Percentiles rank a stretch among this genome's conserved stretches.
These are phyloP conservation scores for Hybognathus amarus DNA, from an alignment of 2,797 vertebrate species.

Conservation along the genomic window DNA sequence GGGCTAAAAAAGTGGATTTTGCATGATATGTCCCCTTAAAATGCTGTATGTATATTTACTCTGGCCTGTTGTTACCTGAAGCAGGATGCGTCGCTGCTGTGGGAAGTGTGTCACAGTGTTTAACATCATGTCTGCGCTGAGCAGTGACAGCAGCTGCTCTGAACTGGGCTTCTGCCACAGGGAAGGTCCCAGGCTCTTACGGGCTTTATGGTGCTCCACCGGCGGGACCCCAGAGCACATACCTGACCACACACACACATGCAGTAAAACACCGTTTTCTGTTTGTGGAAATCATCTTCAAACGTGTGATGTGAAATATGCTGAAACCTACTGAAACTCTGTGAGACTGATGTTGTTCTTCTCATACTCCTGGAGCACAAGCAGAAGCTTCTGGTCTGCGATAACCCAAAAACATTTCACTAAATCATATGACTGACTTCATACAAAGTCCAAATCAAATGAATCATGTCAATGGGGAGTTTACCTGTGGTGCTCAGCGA, in stretches of 20 bases:
- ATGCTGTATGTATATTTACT: no score
- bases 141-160: conserved; percentile 86
- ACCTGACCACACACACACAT: conserved; percentile 70
- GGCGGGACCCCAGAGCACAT: conserved; percentile 89
- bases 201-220: conserved; percentile 91
- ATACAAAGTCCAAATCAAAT: background rate
- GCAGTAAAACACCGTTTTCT: background rate
- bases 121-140: conserved; percentile 84
- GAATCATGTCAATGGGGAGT: background rate
- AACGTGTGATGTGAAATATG: background rate
- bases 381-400: conserved; percentile 91
- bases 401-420: conserved; percentile 33
- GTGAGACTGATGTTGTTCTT: conserved; percentile 85
- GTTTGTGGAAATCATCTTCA: background rate
- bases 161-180: conserved; percentile 92
- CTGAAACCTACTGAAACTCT: conserved; percentile 76
- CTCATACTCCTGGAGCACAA: conserved; percentile 90
- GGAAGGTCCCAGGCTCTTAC: conserved; percentile 88
- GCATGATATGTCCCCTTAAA: no score
- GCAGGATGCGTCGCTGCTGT: conserved; percentile 81
- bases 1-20: no score
- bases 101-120: conserved; percentile 87
- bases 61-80: conserved; percentile 63
- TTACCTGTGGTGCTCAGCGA: conserved; percentile 86
- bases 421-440: background rate